Conservation (phyloP, 2,113 vertebrate genomes). For the Excalfactoria chinensis region DNA sequence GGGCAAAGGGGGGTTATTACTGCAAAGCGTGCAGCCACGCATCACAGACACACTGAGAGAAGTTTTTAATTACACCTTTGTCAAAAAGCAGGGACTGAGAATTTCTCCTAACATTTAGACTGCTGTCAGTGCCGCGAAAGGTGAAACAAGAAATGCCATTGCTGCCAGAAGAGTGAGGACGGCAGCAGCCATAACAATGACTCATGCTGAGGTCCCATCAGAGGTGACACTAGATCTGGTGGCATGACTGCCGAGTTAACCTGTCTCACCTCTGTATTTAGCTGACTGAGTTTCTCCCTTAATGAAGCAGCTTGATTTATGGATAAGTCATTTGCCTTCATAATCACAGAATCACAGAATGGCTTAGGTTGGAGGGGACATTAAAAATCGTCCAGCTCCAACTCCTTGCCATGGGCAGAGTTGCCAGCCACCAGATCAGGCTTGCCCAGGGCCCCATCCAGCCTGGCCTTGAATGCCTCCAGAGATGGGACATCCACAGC, state of each 20-base stretch:
- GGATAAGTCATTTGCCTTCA: conserved; percentile 70
- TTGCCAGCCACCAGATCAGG: too few relatives aligned
- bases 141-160: background rate
- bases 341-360: conserved; percentile 18
- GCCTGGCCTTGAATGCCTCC: too few relatives aligned
- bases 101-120: background rate
- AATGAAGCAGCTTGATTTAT: conserved; percentile 75
- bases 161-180: background rate
- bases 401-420: too few relatives aligned
- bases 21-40: accelerated
- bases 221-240: background rate
- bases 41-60: accelerated
- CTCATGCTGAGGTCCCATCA: background rate
- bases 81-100: background rate
- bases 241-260: conserved; percentile 61
- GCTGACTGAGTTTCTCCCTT: conserved; percentile 44
- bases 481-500: too few relatives aligned
- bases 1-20: accelerated
- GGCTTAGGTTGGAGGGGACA: too few relatives aligned
- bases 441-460: too few relatives aligned
- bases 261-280: conserved; percentile 36
- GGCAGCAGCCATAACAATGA: background rate
- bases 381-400: too few relatives aligned
- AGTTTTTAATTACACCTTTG: background rate
- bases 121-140: background rate